A percentile compares a stretch with the other conserved stretches of the same genome.
phyloP scores from a whole-genome alignment of 1,140 invertebrate species.

The Nymphalis io region DNA sequence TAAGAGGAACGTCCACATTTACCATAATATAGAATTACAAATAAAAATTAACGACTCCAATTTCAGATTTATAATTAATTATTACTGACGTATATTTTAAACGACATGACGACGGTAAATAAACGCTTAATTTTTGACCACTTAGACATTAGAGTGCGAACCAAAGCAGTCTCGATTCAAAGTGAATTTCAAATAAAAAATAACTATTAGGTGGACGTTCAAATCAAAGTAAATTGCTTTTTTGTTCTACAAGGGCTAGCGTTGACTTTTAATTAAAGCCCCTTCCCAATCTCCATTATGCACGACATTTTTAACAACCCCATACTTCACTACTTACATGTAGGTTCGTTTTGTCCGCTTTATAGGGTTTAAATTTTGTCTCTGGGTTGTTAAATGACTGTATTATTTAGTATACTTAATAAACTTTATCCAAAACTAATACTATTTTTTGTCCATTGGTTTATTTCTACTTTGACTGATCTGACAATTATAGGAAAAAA shows the following conservation, averaged over 20 bases:
- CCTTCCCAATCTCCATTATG: conserved; percentile 62
- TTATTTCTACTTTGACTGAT: too few species aligned
- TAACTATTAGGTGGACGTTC: conserved; percentile 46
- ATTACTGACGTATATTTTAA: not conserved
- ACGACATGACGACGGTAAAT: not conserved
- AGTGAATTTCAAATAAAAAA: conserved; percentile 34
- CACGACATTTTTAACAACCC: conserved; percentile 63
- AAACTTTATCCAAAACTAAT: too few species aligned
- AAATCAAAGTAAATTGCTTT: conserved; percentile 59
- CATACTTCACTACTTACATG: conserved; percentile 36
- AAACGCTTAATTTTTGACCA: not conserved
- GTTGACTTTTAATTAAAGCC: conserved; percentile 75
- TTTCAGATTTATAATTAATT: too few species aligned
- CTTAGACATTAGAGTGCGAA: conserved; percentile 25
- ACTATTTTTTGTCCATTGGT: too few species aligned
- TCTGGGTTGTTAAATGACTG: conserved; percentile 14
- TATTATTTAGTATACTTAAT: not conserved
- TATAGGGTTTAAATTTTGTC: conserved; percentile 19
- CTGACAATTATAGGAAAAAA: too few species aligned
- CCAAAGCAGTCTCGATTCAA: conserved; percentile 30
- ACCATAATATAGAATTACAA: too few species aligned
- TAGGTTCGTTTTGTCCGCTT: conserved; percentile 29
- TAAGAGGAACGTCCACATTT: too few species aligned
- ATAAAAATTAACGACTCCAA: too few species aligned
- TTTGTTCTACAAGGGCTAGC: conserved; percentile 54